Conservation (phyloP, 1,140 invertebrate species). For the Pollicipes pollicipes region DNA sequence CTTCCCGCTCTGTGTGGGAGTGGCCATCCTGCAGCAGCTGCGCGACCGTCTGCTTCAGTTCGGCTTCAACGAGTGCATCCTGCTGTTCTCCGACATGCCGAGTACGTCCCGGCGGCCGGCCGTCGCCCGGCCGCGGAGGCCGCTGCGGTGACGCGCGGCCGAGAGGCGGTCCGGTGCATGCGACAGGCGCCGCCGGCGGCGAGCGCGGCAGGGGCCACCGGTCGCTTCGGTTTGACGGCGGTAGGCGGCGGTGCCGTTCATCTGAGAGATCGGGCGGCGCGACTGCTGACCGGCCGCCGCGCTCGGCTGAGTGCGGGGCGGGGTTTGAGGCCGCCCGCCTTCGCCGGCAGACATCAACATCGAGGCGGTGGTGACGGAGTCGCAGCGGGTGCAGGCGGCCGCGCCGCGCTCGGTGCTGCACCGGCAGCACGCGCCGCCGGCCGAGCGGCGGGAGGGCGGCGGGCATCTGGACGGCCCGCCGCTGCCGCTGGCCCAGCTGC, state of each 20-base stretch:
- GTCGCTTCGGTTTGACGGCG: background rate
- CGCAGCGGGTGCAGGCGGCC: constrained; percentile 61
- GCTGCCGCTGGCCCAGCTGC: constrained; percentile 44
- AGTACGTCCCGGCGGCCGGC: constrained; percentile 25
- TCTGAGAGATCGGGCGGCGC: no score
- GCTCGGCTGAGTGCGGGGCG: no score
- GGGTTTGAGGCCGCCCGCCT: no score
- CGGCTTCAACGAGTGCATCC: constrained; percentile 93
- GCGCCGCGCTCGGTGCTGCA: constrained; percentile 77
- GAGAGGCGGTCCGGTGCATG: constrained; percentile 7
- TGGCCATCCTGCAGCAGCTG: constrained; percentile 79
- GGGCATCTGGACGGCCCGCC: constrained; percentile 17
- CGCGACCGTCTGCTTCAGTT: constrained; percentile 63
- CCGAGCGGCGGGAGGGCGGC: constrained; percentile 5
- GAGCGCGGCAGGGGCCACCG: background rate
- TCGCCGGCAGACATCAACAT: constrained; percentile 64
- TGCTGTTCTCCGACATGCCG: constrained; percentile 93
- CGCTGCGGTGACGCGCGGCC: background rate
- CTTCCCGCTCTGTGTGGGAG: constrained; percentile 84
- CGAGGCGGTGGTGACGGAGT: constrained; percentile 74
- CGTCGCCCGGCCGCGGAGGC: background rate
- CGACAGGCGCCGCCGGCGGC: constrained; percentile 4
- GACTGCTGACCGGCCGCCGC: no score
- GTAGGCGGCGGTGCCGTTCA: no score
- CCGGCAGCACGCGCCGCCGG: constrained; percentile 46